phyloP scores from a whole-genome alignment of 2,797 vertebrate species.

The Decapterus maruadsi region DNA sequence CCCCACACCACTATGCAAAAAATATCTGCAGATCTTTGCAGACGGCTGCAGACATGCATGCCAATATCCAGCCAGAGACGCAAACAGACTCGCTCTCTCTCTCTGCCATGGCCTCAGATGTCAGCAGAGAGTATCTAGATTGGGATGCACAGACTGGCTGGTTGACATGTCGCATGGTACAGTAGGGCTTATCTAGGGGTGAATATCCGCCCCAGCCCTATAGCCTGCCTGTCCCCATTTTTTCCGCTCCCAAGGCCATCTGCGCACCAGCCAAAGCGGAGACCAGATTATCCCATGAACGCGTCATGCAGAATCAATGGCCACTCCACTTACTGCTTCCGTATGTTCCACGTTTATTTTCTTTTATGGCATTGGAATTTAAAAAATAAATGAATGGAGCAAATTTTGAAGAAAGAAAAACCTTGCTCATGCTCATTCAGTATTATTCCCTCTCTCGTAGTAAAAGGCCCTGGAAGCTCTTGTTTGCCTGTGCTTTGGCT shows the following conservation, averaged over 20 bases:
- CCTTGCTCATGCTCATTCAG: neutral
- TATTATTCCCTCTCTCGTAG: neutral
- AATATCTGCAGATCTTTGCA: constrained; percentile 6
- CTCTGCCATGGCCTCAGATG: neutral
- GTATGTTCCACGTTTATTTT: constrained; percentile 40
- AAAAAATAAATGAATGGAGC: neutral
- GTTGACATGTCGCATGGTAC: constrained; percentile 56
- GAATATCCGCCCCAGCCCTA: constrained; percentile 68
- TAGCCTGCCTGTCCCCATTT: constrained; percentile 73
- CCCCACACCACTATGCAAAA: neutral
- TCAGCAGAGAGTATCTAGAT: constrained; percentile 19
- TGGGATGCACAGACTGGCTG: constrained; percentile 42
- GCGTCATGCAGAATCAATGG: constrained; percentile 70
- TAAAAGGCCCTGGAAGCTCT: neutral
- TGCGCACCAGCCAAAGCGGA: constrained; percentile 77
- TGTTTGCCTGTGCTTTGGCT: constrained; percentile 8
- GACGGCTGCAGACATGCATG: neutral
- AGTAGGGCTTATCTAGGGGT: constrained; percentile 77
- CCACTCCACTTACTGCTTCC: constrained; percentile 48
- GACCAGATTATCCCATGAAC: constrained; percentile 83
- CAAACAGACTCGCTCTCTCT: neutral
- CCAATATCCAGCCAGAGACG: neutral
- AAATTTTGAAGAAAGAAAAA: neutral
- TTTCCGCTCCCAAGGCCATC: constrained; percentile 73
- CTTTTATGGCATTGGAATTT: constrained; percentile 8